Conservation (phyloP, 2,113 vertebrate genomes). For the Orthochromis indermauri region DNA sequence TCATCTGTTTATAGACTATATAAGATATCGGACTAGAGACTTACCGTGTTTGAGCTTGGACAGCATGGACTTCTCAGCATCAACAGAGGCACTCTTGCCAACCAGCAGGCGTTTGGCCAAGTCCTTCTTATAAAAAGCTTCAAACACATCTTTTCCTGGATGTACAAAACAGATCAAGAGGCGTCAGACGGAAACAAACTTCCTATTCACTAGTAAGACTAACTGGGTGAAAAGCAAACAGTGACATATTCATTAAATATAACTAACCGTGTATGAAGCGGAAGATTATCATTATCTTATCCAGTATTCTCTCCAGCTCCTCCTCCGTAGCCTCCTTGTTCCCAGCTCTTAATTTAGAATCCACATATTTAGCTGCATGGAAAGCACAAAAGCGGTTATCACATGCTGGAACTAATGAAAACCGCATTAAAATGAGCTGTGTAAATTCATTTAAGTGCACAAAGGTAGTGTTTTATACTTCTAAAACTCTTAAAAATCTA, state of each 20-base stretch:
- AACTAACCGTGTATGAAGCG: constrained; percentile 93
- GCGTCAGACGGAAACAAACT: neutral
- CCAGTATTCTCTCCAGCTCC: constrained; percentile 96
- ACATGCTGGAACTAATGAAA: neutral
- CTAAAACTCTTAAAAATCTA: neutral
- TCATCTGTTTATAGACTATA: neutral
- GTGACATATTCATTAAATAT: neutral
- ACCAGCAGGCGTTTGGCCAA: constrained; percentile 94
- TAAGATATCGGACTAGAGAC: neutral
- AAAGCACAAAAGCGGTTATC: neutral
- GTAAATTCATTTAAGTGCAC: neutral
- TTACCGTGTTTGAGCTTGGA: constrained; percentile 97
- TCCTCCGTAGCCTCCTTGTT: constrained; percentile 99
- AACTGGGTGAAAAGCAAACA: neutral
- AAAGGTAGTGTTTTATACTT: neutral
- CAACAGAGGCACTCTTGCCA: constrained; percentile 97
- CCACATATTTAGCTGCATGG: constrained; percentile 88
- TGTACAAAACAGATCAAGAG: neutral
- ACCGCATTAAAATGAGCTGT: neutral
- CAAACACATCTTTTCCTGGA: constrained; percentile 96
- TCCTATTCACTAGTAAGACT: constrained; percentile 17
- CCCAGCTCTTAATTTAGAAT: constrained; percentile 94
- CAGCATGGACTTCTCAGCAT: constrained; percentile 99
- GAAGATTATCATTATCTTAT: constrained; percentile 99
- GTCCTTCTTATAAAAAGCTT: constrained; percentile 99